A percentile compares a stretch with the other conserved stretches of the same genome.
These are phyloP conservation scores for Phyllotis vaccarum DNA, from an alignment of 2,797 vertebrate species.

Conservation along the genomic window DNA sequence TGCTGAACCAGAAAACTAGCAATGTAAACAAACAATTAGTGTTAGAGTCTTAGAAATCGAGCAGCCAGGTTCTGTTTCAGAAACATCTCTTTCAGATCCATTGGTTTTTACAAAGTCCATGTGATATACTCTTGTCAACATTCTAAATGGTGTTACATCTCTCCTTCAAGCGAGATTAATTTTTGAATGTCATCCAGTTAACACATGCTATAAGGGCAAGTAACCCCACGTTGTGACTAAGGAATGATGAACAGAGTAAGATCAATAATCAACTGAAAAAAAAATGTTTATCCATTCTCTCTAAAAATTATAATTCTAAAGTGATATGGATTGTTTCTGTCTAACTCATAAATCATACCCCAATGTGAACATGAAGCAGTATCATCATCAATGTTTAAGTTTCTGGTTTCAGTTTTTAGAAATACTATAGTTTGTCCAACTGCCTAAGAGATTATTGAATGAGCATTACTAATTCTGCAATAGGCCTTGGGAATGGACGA, in stretches of 20 bases:
- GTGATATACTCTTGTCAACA: not conserved
- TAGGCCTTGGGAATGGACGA: not conserved
- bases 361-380: not conserved
- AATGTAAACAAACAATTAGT: not conserved
- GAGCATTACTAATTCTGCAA: not conserved
- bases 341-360: not conserved
- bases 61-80: not conserved
- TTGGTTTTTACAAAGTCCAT: not conserved
- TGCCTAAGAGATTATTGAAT: not conserved
- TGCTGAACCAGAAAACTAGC: not conserved
- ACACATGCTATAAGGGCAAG: not conserved
- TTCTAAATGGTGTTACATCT: not conserved
- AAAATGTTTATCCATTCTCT: not conserved
- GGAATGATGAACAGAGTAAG: not conserved
- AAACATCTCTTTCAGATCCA: not conserved
- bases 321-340: not conserved
- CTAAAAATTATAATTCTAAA: slow-evolving; percentile 12
- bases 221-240: not conserved
- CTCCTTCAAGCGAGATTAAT: not conserved
- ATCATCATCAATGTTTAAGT: not conserved
- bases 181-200: not conserved
- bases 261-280: slow-evolving; percentile 15
- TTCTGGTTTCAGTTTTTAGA: not conserved
- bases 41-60: not conserved
- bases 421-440: not conserved